Percentiles rank a stretch among this genome's conserved stretches.
Evolutionary conservation across 2,888 invertebrate species (phyloP).

Genomic region (Dusona sp.): DNA sequence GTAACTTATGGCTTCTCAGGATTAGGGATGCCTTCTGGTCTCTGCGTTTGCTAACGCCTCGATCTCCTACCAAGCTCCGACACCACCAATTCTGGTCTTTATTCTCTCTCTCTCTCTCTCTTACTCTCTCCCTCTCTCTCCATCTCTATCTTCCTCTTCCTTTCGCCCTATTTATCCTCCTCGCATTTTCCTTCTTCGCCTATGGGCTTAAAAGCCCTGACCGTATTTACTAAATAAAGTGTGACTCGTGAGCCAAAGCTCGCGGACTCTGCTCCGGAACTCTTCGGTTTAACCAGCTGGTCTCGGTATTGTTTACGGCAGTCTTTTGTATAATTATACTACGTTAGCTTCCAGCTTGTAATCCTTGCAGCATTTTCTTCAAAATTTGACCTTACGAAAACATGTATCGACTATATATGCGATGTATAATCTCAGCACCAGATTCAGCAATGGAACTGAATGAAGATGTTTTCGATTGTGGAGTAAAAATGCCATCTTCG

Average conservation of each 20-base stretch:
- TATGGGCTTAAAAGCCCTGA: constrained; percentile 64
- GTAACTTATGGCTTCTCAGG: constrained; percentile 68
- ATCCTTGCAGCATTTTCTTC: background rate
- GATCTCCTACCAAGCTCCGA: constrained; percentile 27
- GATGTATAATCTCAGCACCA: background rate
- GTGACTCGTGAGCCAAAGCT: constrained; percentile 20
- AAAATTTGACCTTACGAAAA: background rate
- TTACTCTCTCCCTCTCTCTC: constrained; percentile 20
- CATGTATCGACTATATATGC: background rate
- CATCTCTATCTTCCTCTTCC: no score
- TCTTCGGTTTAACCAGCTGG: constrained; percentile 55
- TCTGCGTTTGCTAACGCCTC: constrained; percentile 54
- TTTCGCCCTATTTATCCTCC: background rate
- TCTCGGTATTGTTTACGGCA: constrained; percentile 50
- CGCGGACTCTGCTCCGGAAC: constrained; percentile 37
- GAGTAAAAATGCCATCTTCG: background rate
- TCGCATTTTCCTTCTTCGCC: constrained; percentile 31
- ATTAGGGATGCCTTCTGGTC: constrained; percentile 63
- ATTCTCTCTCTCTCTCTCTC: constrained; percentile 21
- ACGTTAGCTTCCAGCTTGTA: background rate
- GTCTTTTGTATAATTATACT: constrained; percentile 26
- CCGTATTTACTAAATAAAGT: constrained; percentile 67
- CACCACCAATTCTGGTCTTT: constrained; percentile 36
- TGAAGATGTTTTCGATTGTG: background rate
- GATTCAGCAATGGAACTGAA: background rate